Percentiles rank a stretch among this genome's conserved stretches.
These are phyloP conservation scores for Todus mexicanus DNA, from an alignment of 2,797 vertebrate species.

Conservation along the genomic window DNA sequence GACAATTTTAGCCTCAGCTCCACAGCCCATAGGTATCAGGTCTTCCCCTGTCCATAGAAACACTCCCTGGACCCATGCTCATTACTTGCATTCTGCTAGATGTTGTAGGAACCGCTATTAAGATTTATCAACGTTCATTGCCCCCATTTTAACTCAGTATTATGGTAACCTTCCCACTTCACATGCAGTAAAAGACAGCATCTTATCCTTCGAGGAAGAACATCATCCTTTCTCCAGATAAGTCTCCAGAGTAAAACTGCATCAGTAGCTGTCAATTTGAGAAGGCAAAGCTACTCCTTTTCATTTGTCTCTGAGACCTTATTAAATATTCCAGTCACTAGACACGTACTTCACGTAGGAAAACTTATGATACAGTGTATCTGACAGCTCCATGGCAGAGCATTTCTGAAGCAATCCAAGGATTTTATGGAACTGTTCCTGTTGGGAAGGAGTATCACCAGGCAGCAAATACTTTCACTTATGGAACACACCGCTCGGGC, in stretches of 20 bases:
- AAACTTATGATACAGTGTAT: background rate
- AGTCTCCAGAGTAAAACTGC: background rate
- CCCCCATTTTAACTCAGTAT: background rate
- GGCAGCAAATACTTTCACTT: background rate
- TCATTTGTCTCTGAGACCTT: background rate
- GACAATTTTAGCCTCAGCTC: background rate
- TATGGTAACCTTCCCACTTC: background rate
- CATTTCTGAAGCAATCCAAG: background rate
- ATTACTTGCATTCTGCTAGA: background rate
- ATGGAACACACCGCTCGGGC: background rate
- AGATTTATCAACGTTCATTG: background rate
- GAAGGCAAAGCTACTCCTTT: background rate
- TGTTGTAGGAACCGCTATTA: background rate
- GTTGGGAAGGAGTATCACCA: background rate
- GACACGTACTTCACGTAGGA: background rate
- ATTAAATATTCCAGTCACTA: background rate
- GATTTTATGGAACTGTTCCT: background rate
- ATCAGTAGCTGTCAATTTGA: background rate
- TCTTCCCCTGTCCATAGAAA: background rate
- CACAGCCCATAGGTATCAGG: background rate
- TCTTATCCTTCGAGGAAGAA: background rate
- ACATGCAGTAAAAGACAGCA: background rate
- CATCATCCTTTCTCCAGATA: background rate
- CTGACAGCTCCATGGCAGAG: background rate
- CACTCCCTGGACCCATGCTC: background rate